These are phyloP conservation scores for Zaprionus lineosus DNA, from an alignment of 2,888 invertebrate species.

Conservation along the genomic window DNA sequence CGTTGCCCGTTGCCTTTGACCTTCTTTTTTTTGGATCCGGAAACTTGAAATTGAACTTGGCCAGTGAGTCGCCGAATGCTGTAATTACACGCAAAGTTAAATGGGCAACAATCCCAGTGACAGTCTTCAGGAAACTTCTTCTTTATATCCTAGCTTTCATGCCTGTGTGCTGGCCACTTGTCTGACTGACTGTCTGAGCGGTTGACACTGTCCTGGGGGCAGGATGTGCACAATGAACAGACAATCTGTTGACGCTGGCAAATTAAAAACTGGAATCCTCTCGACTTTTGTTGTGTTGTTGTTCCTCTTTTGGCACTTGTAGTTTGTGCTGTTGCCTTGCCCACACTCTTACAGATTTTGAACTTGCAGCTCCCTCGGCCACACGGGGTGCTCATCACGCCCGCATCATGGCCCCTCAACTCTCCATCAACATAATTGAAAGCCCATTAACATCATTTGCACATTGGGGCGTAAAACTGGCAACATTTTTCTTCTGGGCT, in stretches of 20 bases:
- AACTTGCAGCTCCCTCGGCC: constrained; percentile 8
- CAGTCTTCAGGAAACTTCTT: constrained; percentile 65
- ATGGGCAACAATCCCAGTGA: constrained; percentile 69
- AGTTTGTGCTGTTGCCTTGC: neutral
- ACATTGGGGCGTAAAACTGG: constrained; percentile 57
- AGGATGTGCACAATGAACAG: constrained; percentile 31
- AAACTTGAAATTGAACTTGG: constrained; percentile 66
- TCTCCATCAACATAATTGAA: constrained; percentile 59
- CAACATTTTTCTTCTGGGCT: constrained; percentile 39
- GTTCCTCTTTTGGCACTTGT: neutral
- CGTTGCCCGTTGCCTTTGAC: constrained; percentile 38
- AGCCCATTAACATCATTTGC: constrained; percentile 65
- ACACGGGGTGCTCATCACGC: too few relatives aligned
- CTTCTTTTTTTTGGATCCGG: constrained; percentile 25
- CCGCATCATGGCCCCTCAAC: constrained; percentile 4
- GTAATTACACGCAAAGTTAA: constrained; percentile 72
- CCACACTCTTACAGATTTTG: constrained; percentile 9
- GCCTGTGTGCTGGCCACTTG: constrained; percentile 9
- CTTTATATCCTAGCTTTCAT: constrained; percentile 34
- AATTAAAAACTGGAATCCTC: constrained; percentile 42
- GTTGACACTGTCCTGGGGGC: constrained; percentile 40
- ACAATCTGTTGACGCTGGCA: constrained; percentile 49
- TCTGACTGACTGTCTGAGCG: constrained; percentile 12
- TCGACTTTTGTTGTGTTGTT: constrained; percentile 14
- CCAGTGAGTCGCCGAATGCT: constrained; percentile 23